A percentile compares a stretch with the other conserved stretches of the same genome.
phyloP scores from a whole-genome alignment of 2,888 invertebrate species.

The Loripinus fragilis region DNA sequence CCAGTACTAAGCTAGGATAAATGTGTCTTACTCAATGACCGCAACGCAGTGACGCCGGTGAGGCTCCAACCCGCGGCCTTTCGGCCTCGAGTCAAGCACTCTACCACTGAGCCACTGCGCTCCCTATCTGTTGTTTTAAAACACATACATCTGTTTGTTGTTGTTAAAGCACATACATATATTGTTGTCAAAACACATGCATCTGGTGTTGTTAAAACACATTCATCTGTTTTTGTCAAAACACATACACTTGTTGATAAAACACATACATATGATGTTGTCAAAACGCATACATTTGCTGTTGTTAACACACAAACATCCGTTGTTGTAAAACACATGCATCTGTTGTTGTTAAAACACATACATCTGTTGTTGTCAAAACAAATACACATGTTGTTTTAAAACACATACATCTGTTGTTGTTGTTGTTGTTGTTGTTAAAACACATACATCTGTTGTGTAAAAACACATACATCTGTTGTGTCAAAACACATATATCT shows the following conservation, averaged over 20 bases:
- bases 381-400: background rate
- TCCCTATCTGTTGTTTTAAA: no score
- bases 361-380: background rate
- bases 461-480: background rate
- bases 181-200: background rate
- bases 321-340: background rate
- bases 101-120: no score
- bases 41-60: no score
- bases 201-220: background rate
- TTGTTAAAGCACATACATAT: background rate
- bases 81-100: no score
- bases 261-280: background rate
- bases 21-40: no score
- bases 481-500: no score
- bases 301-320: background rate
- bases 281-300: background rate
- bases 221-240: background rate
- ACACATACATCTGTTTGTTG: background rate
- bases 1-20: no score
- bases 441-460: background rate
- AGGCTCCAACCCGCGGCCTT: no score
- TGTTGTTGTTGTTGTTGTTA: background rate
- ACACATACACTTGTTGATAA: background rate
- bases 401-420: no score
- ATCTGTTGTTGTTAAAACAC: background rate